A percentile compares a stretch with the other conserved stretches of the same genome.
These are phyloP conservation scores for Plestiodon gilberti DNA, from an alignment of 2,113 vertebrate genomes.

Conservation along the genomic window DNA sequence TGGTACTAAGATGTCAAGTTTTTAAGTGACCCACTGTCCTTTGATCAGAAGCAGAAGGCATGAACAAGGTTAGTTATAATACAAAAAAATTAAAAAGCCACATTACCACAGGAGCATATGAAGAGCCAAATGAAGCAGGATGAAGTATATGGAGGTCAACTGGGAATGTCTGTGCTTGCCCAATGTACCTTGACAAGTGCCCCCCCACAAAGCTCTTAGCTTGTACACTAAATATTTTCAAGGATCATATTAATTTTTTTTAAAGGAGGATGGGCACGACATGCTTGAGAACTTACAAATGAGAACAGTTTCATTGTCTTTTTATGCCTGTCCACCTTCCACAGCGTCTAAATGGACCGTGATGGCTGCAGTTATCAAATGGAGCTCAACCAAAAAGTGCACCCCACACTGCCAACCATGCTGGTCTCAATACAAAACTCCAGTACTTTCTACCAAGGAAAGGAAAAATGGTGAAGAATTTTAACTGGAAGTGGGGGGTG, in stretches of 20 bases:
- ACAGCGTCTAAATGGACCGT: not conserved
- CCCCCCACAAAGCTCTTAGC: not conserved
- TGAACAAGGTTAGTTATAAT: not conserved
- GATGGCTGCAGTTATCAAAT: not conserved
- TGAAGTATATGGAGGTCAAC: not conserved
- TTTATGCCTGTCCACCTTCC: not conserved
- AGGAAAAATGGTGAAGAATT: constrained; percentile 47
- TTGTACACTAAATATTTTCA: not conserved
- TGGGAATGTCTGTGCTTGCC: not conserved
- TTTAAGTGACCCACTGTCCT: not conserved
- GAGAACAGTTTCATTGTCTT: constrained; percentile 29
- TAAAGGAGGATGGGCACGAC: not conserved
- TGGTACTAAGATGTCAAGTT: not conserved
- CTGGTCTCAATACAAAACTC: constrained; percentile 38
- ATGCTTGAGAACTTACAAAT: not conserved
- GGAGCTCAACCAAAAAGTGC: constrained; percentile 33
- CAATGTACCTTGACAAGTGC: not conserved
- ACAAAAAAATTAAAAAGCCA: not conserved
- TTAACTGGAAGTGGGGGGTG: constrained; percentile 41
- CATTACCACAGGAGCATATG: not conserved
- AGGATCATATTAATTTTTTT: not conserved
- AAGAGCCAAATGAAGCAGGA: not conserved
- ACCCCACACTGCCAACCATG: constrained; percentile 41
- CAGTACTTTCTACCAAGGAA: constrained; percentile 49
- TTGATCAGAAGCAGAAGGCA: not conserved